Base-by-base conservation (phyloP, 2,113 vertebrate genomes). In the Rhombomys opimus region DNA sequence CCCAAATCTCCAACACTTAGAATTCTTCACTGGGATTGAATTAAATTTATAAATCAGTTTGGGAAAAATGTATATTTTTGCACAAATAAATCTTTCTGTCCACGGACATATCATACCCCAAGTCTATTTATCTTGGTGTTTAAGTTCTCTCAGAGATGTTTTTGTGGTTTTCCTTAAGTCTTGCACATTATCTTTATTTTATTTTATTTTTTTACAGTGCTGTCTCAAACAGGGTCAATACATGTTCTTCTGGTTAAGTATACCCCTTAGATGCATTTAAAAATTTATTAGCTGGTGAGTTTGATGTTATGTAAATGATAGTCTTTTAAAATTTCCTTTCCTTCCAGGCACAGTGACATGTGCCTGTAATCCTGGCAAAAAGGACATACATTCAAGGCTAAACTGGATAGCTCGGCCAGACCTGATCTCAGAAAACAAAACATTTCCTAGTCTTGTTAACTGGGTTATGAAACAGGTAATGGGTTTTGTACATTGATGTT, bases 121-220 rank as follows among this genome's bases (percentile, higher is more conserved):
- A 73, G 2, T 54, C 54, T 86, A 70, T 50, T 65, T 86, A 70
- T 85, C 92, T 82, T 81, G 25, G 2, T 18, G 54, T 80, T 80
- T 85, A 85, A 84, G 92, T 95, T 93, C 87, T 95, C 78, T 87
- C 17, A 52, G 68, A 90, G 78, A 67, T 52, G 1, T n/a, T 38
- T 72, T 72, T 78, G 46, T 46, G n/a, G 3, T 78, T 94, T 89
- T 76, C 11, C 41, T 15, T 67, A 91, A 67, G 30, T 86, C 11
- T 81, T 63, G 89, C 5, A 70, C 13, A 32, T 41, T 9, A 35
- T 35, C 65, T 61, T 73, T 73, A 75, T 72, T 52, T 82, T 82
- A n/a, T n/a, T n/a, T n/a, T n/a, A n/a, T 59, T 89, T 75, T 72
- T 67, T 76, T 80, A 15, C 11, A 72, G 17, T 73, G 32, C 12